These are phyloP conservation scores for Rhopalosiphum maidis DNA, from an alignment of 1,140 invertebrate genomes.

Conservation along the genomic window DNA sequence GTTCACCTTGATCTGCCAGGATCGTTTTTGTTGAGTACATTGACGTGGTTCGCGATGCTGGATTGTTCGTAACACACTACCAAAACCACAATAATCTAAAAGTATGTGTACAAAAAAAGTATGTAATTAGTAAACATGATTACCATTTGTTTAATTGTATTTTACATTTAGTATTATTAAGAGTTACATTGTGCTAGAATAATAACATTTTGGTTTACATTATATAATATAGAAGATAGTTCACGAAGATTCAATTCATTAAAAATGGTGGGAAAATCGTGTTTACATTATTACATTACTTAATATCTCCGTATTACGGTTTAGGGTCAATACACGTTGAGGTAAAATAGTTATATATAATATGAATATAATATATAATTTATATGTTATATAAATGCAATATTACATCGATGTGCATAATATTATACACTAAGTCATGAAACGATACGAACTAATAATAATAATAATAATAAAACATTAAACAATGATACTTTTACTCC, in stretches of 20 bases:
- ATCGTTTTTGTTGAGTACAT: constrained; percentile 45
- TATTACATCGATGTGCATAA: neutral
- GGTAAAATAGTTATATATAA: neutral
- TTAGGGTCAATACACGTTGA: neutral
- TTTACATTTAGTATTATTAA: neutral
- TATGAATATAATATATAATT: no score
- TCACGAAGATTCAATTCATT: neutral
- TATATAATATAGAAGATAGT: neutral
- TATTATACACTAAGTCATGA: neutral
- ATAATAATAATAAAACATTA: neutral
- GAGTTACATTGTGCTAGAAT: neutral
- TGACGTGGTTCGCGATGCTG: constrained; percentile 43
- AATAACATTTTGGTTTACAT: neutral
- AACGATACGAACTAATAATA: neutral
- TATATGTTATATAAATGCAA: no score
- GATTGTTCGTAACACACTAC: constrained; percentile 23
- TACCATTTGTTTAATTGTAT: neutral
- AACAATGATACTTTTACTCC: neutral
- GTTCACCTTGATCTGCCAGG: constrained; percentile 54
- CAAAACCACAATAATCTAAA: constrained; percentile 43
- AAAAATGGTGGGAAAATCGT: neutral
- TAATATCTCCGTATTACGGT: neutral
- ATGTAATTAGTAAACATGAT: constrained; percentile 14
- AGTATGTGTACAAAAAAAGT: neutral
- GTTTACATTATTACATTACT: neutral